Evolutionary conservation across 1,140 invertebrate genomes (phyloP).

Genomic region (Heliothis virescens): DNA sequence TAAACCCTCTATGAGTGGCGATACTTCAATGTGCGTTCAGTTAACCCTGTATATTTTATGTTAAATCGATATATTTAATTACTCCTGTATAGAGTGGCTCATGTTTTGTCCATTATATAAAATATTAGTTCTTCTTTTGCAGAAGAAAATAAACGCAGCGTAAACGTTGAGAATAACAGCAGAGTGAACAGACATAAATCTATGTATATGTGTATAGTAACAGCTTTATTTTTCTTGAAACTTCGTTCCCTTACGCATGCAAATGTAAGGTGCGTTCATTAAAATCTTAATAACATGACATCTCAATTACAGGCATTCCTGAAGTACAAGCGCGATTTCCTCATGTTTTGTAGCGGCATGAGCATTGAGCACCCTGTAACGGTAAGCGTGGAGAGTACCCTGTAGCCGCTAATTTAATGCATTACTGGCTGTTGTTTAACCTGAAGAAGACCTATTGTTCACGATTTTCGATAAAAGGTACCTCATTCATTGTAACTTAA

Average conservation of each 20-base stretch:
- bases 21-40: no score
- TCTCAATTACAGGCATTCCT: constrained; percentile 38
- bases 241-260: not conserved
- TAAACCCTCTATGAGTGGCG: no score
- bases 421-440: constrained; percentile 66
- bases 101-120: no score
- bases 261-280: constrained; percentile 37
- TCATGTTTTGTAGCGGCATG: constrained; percentile 1
- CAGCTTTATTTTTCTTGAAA: constrained; percentile 1
- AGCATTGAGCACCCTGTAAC: not conserved
- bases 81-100: no score
- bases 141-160: no score
- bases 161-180: no score
- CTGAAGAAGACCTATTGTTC: constrained; percentile 65
- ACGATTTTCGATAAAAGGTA: no score
- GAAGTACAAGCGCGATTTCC: constrained; percentile 18
- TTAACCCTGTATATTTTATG: no score
- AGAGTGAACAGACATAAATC: not conserved
- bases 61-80: no score
- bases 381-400: not conserved
- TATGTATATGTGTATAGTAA: not conserved
- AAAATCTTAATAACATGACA: constrained; percentile 51
- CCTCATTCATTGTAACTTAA: no score
- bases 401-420: constrained; percentile 76
- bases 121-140: no score